Conservation (phyloP, 2,888 invertebrate genomes). For the Aricia artaxerxes region DNA sequence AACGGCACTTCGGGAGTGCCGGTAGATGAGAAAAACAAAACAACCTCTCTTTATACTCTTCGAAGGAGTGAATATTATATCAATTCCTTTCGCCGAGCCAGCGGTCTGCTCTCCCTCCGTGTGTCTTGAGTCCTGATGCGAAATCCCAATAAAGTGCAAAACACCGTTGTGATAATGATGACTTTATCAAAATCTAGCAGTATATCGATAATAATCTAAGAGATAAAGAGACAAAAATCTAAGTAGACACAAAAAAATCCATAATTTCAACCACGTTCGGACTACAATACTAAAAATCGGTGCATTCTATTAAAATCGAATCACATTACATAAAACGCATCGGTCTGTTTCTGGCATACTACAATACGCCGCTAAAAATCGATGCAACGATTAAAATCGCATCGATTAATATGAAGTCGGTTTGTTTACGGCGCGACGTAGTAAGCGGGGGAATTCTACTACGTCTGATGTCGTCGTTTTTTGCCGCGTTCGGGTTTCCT, state of each 20-base stretch:
- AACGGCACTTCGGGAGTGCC: too few relatives aligned
- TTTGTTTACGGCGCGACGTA: slow-evolving; percentile 62
- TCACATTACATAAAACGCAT: slow-evolving; percentile 28
- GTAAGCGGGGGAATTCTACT: slow-evolving; percentile 64
- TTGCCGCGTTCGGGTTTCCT: slow-evolving; percentile 53
- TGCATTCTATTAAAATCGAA: slow-evolving; percentile 33
- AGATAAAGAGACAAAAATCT: background rate
- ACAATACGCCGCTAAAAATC: background rate
- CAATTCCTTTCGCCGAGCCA: too few relatives aligned
- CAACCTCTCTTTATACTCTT: too few relatives aligned
- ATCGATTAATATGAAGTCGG: slow-evolving; percentile 37
- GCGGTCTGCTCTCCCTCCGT: too few relatives aligned
- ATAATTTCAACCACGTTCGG: background rate
- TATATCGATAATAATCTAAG: background rate
- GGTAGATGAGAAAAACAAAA: too few relatives aligned
- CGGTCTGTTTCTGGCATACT: slow-evolving; percentile 53
- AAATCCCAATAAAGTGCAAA: too few relatives aligned
- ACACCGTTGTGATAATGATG: background rate
- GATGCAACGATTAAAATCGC: slow-evolving; percentile 33
- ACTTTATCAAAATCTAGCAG: background rate
- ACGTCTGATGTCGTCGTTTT: slow-evolving; percentile 51
- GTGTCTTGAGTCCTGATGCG: too few relatives aligned
- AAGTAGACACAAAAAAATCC: background rate
- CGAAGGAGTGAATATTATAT: too few relatives aligned
- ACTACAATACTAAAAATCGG: background rate